phyloP scores from a whole-genome alignment of 2,888 invertebrate species.

The Sisyra nigra region DNA sequence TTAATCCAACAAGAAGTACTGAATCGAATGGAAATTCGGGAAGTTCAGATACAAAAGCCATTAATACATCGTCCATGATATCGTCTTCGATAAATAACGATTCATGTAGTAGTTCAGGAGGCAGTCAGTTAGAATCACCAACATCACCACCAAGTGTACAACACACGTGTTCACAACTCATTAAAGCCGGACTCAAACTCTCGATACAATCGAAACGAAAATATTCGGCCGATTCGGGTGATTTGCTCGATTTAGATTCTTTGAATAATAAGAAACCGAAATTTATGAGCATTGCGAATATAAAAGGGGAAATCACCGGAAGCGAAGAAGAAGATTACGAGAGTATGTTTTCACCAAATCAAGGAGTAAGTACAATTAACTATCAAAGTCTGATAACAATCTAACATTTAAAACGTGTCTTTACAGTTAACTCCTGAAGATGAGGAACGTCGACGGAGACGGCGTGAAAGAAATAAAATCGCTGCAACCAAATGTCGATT shows the following conservation, averaged over 20 bases:
- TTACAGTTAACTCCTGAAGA: conserved; percentile 76
- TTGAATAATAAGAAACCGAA: conserved; percentile 21
- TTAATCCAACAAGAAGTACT: conserved; percentile 17
- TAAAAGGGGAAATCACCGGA: conserved; percentile 30
- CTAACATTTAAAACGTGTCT: conserved; percentile 13
- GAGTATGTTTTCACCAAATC: conserved; percentile 15
- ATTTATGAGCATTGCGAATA: conserved; percentile 9
- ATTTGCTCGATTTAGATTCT: conserved; percentile 28
- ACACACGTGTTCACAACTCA: conserved; percentile 76
- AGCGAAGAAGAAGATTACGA: conserved; percentile 35
- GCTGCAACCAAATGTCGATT: conserved; percentile 88
- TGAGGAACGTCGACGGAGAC: conserved; percentile 68
- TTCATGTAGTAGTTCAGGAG: conserved; percentile 29
- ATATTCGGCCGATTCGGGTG: conserved; percentile 39
- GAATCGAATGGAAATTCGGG: conserved; percentile 30
- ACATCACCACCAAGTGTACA: conserved; percentile 39
- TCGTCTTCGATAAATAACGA: conserved; percentile 20
- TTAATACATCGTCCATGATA: background rate
- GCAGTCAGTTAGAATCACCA: conserved; percentile 25
- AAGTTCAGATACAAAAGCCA: conserved; percentile 22
- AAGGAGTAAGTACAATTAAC: conserved; percentile 19
- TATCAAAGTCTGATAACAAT: background rate
- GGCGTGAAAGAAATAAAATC: conserved; percentile 85
- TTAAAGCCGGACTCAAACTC: conserved; percentile 80
- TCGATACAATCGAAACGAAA: conserved; percentile 80